Evolutionary conservation across 2,888 invertebrate species (phyloP), one percentile per base, ranked within the genome.

Genomic region (Hypena proboscidalis): DNA sequence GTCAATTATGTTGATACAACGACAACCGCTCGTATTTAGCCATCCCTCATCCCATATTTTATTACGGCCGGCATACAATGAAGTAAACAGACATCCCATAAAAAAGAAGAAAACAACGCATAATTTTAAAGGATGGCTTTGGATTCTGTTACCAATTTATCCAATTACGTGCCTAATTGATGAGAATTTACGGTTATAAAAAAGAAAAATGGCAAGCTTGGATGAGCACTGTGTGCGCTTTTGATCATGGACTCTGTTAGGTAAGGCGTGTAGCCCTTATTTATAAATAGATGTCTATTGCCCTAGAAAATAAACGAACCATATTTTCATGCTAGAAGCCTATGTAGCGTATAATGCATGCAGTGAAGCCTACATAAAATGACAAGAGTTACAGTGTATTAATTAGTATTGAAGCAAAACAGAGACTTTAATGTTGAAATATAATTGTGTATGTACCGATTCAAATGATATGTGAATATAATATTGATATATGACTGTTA

Each of bases 251-350:
- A 51, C 71, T 70, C 68, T 58, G 80, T 68, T 77, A 81, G 77
- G 80, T 81, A 80, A 82, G 81, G 77, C 83, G 79, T 83, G 76
- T 75, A 79, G 76, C 76, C 76, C 79, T 81, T 80, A 79, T 78
- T 83, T 89, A 89, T 84, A 80, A 82, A 83, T 89, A 90, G 85
- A 73, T 67, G 70, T 79, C 72, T 79, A 80, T 74, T 81, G 83
- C 74, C 87, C 90, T 82, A 90, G 77, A 88, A 87, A 86, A 77
- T 84, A 78, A 90, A 58, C 75, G 72, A 70, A 83, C 83, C 90
- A 83, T 83, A 67, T 64, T 78, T 82, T 81, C 69, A 83, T 80
- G 84, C 82, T 74, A 77, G 72, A 69, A 74, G 68, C 71, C 74
- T 83, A 74, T 61, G 76, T 85, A 83, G 77, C 86, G 85, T 81